These are phyloP conservation scores for Scotopteryx bipunctaria DNA, from an alignment of 2,888 invertebrate species.

Conservation along the genomic window DNA sequence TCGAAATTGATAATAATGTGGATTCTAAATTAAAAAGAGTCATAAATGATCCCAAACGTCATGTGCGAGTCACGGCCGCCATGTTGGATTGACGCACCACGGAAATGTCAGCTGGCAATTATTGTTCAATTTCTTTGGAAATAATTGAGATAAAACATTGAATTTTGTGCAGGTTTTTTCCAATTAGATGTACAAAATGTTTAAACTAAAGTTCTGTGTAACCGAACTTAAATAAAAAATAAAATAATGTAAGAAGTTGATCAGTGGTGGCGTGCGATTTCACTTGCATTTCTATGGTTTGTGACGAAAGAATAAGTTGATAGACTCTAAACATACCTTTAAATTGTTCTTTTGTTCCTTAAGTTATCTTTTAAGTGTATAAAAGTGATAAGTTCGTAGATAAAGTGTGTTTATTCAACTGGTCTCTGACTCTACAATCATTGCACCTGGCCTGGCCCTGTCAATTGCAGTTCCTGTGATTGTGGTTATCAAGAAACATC, in stretches of 20 bases:
- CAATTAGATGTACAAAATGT: constrained; percentile 48
- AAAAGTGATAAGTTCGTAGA: constrained; percentile 57
- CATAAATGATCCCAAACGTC: constrained; percentile 63
- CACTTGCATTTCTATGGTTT: constrained; percentile 80
- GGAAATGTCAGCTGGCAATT: constrained; percentile 82
- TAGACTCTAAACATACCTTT: constrained; percentile 59
- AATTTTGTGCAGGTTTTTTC: constrained; percentile 48
- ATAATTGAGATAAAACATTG: constrained; percentile 61
- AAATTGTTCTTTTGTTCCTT: constrained; percentile 65
- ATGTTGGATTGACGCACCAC: constrained; percentile 82
- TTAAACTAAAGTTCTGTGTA: constrained; percentile 45
- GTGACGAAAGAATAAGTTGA: constrained; percentile 75
- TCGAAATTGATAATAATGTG: background rate
- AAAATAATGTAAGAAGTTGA: constrained; percentile 74
- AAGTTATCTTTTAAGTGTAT: constrained; percentile 66
- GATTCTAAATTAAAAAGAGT: constrained; percentile 3
- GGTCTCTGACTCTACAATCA: constrained; percentile 50
- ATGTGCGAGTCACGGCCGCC: constrained; percentile 76
- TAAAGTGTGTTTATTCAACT: constrained; percentile 57
- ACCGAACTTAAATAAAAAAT: constrained; percentile 51
- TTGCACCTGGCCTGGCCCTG: constrained; percentile 60
- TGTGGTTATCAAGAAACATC: constrained; percentile 51
- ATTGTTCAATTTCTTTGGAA: constrained; percentile 69
- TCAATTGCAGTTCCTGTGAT: constrained; percentile 52
- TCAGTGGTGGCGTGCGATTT: constrained; percentile 78